Conservation (phyloP, 2,797 vertebrate species). For the Cichlasoma orientale region DNA sequence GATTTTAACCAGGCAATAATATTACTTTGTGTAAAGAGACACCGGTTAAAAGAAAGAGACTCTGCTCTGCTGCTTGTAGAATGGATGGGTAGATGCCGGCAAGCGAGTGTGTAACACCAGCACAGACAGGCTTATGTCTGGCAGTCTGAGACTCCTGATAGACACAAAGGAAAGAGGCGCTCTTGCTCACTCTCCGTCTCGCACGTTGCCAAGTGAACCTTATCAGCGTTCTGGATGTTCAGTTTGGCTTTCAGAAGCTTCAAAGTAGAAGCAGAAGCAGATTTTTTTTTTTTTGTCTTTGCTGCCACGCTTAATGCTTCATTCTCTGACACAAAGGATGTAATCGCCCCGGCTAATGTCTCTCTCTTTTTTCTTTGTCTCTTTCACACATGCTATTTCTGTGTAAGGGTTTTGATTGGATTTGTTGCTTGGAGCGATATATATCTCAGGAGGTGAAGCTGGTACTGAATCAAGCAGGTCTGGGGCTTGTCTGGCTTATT, state of each 20-base stretch:
- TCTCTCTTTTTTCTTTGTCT: constrained; percentile 48
- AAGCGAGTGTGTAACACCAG: constrained; percentile 57
- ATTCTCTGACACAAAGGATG: constrained; percentile 65
- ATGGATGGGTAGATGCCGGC: constrained; percentile 66
- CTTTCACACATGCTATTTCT: constrained; percentile 35
- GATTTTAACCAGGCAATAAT: constrained; percentile 22
- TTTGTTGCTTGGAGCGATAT: constrained; percentile 58
- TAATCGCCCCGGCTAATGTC: constrained; percentile 20
- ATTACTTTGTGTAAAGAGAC: constrained; percentile 3
- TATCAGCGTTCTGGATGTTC: constrained; percentile 26
- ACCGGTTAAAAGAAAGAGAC: constrained; percentile 31
- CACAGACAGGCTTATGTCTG: constrained; percentile 74
- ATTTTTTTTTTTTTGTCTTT: neutral
- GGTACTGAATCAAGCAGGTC: constrained; percentile 72
- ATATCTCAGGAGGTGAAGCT: constrained; percentile 58
- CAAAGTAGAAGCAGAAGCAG: constrained; percentile 17
- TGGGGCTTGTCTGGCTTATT: constrained; percentile 48
- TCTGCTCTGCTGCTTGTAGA: constrained; percentile 46
- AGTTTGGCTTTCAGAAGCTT: constrained; percentile 20
- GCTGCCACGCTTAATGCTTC: constrained; percentile 45
- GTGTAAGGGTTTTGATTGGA: constrained; percentile 44
- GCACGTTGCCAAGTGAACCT: constrained; percentile 14
- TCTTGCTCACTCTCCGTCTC: constrained; percentile 46
- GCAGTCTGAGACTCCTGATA: constrained; percentile 73
- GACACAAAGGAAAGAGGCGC: constrained; percentile 78